These are phyloP conservation scores for Danaus melanippus DNA, from an alignment of 1,140 invertebrate species.

Conservation along the genomic window DNA sequence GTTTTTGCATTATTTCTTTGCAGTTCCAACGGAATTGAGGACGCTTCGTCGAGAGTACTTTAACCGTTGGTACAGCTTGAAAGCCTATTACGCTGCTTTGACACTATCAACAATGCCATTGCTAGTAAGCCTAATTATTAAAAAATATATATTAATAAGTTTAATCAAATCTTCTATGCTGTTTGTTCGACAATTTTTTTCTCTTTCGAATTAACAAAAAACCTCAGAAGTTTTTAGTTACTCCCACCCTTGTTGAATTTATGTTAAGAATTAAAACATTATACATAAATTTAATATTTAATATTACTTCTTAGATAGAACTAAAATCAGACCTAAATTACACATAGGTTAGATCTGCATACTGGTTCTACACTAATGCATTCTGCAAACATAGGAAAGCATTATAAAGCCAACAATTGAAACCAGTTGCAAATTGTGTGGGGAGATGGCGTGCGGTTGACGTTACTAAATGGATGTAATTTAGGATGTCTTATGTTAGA, in stretches of 20 bases:
- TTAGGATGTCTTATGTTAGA: conserved; percentile 8
- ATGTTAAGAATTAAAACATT: neutral
- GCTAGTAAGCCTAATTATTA: conserved; percentile 55
- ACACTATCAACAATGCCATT: conserved; percentile 73
- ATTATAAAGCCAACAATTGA: conserved; percentile 8
- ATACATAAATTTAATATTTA: conserved; percentile 1
- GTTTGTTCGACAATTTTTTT: too few species aligned
- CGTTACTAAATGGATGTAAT: conserved; percentile 16
- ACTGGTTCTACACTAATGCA: conserved; percentile 1
- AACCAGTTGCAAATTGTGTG: conserved; percentile 16
- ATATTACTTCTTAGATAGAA: neutral
- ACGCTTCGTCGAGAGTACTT: conserved; percentile 81
- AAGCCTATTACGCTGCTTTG: conserved; percentile 81
- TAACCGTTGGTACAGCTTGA: conserved; percentile 85
- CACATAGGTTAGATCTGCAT: neutral
- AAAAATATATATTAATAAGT: too few species aligned
- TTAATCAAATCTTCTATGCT: too few species aligned
- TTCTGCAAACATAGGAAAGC: conserved; percentile 2
- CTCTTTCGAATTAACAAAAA: too few species aligned
- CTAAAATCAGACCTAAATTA: too few species aligned
- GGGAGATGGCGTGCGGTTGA: conserved; percentile 12
- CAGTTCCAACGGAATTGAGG: conserved; percentile 80
- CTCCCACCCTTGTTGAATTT: conserved; percentile 8
- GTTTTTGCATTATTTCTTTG: conserved; percentile 32
- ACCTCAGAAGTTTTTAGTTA: too few species aligned